Evolutionary conservation across 2,113 vertebrate genomes (phyloP), one percentile per base, ranked within the genome.

Genomic region (Pavo muticus): DNA sequence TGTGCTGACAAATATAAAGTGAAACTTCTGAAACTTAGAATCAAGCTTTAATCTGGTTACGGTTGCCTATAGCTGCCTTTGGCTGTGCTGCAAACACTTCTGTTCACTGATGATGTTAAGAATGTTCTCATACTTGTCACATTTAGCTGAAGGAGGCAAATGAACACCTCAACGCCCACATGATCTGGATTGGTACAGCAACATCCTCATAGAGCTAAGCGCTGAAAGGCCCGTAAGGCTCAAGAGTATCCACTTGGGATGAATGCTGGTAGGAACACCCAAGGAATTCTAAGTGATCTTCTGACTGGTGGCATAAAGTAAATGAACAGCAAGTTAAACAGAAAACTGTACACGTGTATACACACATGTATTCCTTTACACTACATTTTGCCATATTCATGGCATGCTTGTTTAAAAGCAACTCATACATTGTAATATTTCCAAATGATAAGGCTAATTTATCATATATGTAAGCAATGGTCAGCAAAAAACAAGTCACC

Each of bases 291-390:
- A 73, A 67, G 37, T 40, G 56, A n/a, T 21, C 42, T 37, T 69
- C 61, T 89, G 29, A 73, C 67, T 59, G 17, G 56, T 78, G 59
- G 77, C 13, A 64, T 47, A 65, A 61, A 25, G 65, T 21, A 20
- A 39, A 61, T 32, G 2, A 88, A 75, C 19, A 57, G 65, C 18
- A 75, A 79, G 39, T 77, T 96, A 80, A 87, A 37, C 65, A 91
- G 74, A 76, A 61, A 79, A 57, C 6, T 24, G 6, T 10, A 21
- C 9, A 18, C 5, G 24, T 1, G 0, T 32, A 29, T 4, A 4
- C 35, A 23, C 27, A 65, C 23, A 11, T 18, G 57, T 35, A 83
- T 70, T 52, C 6, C 35, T 87, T 87, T 32, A 90, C 57, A 24
- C 21, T 70, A 3, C 19, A 65, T 57, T 89, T 67, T 25, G 10